These are phyloP conservation scores for Dicerorhinus sumatrensis DNA, from an alignment of 2,113 vertebrate genomes.

Conservation along the genomic window DNA sequence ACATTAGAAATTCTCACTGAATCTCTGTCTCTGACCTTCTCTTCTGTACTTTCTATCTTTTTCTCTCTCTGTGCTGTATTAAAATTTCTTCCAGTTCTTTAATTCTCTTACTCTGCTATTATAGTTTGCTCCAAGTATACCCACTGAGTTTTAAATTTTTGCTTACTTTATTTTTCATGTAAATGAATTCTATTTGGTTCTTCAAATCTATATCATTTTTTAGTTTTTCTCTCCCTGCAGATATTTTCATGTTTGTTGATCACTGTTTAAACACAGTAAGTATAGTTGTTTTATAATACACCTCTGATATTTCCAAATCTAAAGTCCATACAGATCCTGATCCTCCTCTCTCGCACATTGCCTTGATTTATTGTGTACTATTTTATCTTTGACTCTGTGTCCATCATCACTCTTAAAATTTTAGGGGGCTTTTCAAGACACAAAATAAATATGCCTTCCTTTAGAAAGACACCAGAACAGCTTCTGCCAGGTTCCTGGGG, in stretches of 20 bases:
- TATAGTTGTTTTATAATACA: neutral
- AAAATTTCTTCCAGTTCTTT: neutral
- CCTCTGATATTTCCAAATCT: neutral
- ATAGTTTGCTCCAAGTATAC: neutral
- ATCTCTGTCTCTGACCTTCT: neutral
- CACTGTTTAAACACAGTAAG: neutral
- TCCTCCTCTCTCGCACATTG: neutral
- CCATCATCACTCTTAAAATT: neutral
- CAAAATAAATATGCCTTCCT: neutral
- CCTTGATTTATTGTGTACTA: neutral
- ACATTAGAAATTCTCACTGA: neutral
- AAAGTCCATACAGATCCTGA: neutral
- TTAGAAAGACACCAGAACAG: neutral
- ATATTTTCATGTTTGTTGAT: slow-evolving; percentile 4
- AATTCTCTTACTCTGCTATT: neutral
- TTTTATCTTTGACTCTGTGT: neutral
- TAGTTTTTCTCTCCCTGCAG: neutral
- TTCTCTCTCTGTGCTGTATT: neutral
- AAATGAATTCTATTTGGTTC: neutral
- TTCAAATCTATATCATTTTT: neutral
- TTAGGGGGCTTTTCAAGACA: neutral
- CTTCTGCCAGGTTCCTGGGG: neutral
- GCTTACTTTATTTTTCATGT: neutral
- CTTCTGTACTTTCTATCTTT: neutral
- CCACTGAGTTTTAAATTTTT: neutral